Base-by-base conservation (phyloP, 35 echinoderm and acorn worm genomes). In the Acanthaster planci region DNA sequence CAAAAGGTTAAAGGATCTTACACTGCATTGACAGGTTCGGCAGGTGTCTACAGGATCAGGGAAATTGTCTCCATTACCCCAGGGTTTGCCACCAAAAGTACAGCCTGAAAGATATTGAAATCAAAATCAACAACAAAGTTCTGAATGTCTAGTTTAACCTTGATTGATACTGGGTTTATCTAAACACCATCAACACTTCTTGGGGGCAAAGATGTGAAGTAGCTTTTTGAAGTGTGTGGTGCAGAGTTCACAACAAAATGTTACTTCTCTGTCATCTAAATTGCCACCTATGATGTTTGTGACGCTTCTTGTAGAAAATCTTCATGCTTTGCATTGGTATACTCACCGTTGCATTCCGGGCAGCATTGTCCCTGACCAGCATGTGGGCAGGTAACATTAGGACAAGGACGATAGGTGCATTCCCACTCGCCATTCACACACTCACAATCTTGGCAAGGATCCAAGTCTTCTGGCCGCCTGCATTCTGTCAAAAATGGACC, bases 71-170 rank as follows among this genome's bases (percentile, higher is more conserved):
- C 79, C 85, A 83, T 93, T 98, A 32, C 80, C 88, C 91, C 88
- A 98, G 18, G 88, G 95, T 79, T 93, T 98, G 36, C 92, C 95
- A 32, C 92, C 92, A 84, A 85, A 98, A 5, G 85, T 91, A 76
- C 95, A 98, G 16, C 84, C 92, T 94, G 53, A 36, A 34, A 42
- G 19, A 55, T 51, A 29, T 51, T 8, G 47, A 84, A 75, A 44
- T n/a, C n/a, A 40, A 34, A 76, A 40, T 29, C 42, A 47, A 47
- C 42, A 47, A 6, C 42, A 47, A 47, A 47, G n/a, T n/a, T 47
- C 4, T 47, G 42, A 47, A 47, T 47, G 4, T 47, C 42, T 47
- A 6, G 12, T 47, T 47, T 47, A 6, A 12, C 42, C 12, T 47
- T 47, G 42, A 47, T 47, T n/a, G n/a, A n/a, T n/a, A n/a, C n/a